Conservation (phyloP, 1,140 invertebrate genomes). For the Phortica variegata region DNA sequence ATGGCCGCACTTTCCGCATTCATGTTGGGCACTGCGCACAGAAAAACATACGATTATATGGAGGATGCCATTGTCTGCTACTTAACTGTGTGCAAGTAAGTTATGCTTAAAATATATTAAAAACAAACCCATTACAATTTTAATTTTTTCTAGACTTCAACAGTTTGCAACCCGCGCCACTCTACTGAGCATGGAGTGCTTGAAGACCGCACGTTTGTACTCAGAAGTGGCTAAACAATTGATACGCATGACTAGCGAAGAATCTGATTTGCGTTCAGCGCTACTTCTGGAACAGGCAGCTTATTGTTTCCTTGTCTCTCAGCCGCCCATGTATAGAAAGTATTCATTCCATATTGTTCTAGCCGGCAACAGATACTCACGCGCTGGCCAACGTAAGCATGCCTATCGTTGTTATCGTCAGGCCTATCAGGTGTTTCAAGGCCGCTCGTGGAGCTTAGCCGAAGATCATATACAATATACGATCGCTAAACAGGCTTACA, state of each 20-base stretch:
- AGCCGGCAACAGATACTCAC: constrained; percentile 89
- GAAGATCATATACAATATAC: constrained; percentile 95
- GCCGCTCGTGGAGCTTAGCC: constrained; percentile 83
- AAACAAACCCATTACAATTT: neutral
- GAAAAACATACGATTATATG: constrained; percentile 86
- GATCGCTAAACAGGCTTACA: constrained; percentile 82
- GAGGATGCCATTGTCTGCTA: constrained; percentile 91
- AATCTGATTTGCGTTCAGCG: constrained; percentile 87
- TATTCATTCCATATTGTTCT: constrained; percentile 97
- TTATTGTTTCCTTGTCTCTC: constrained; percentile 81
- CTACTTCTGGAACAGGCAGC: constrained; percentile 93
- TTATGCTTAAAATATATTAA: neutral
- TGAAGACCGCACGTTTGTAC: constrained; percentile 74
- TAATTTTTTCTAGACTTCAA: constrained; percentile 65
- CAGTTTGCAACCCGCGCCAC: constrained; percentile 90
- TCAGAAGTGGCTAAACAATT: constrained; percentile 90
- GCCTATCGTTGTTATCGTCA: constrained; percentile 89
- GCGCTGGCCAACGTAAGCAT: constrained; percentile 87
- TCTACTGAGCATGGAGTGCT: constrained; percentile 81
- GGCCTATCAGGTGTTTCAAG: constrained; percentile 78
- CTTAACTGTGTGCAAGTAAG: constrained; percentile 81
- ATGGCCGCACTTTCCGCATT: constrained; percentile 93
- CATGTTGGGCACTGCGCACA: constrained; percentile 76
- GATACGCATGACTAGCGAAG: constrained; percentile 93
- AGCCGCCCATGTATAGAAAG: constrained; percentile 79